Evolutionary conservation across 2,888 invertebrate genomes (phyloP).

Genomic region (Drosophila quinaria): DNA sequence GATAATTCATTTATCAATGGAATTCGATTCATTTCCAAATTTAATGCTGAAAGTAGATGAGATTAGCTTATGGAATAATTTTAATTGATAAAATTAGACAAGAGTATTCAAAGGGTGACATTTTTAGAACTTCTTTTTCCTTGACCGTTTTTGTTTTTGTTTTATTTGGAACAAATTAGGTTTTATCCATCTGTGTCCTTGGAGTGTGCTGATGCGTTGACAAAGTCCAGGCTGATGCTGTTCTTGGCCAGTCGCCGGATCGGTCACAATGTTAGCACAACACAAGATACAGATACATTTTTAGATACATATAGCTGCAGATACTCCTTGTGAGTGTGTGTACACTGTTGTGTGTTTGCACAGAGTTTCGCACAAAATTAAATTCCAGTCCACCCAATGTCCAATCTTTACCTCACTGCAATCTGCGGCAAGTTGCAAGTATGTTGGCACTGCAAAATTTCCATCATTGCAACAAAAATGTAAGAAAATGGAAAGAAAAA

Average conservation of each 20-base stretch:
- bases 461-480: constrained; percentile 33
- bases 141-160: constrained; percentile 22
- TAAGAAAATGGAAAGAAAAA: constrained; percentile 12
- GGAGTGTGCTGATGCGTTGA: constrained; percentile 44
- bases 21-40: background rate
- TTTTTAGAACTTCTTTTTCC: background rate
- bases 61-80: background rate
- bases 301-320: constrained; percentile 5
- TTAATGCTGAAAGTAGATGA: background rate
- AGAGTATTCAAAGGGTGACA: background rate
- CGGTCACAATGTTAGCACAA: constrained; percentile 51
- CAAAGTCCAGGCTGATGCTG: constrained; percentile 49
- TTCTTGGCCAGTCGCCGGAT: constrained; percentile 35
- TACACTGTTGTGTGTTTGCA: constrained; percentile 48
- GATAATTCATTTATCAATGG: background rate
- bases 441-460: constrained; percentile 43
- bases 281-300: constrained; percentile 28
- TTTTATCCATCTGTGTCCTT: constrained; percentile 55
- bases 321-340: constrained; percentile 4
- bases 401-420: constrained; percentile 52
- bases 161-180: constrained; percentile 74
- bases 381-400: constrained; percentile 64
- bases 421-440: constrained; percentile 39
- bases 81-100: background rate
- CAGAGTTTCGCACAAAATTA: constrained; percentile 73